These are phyloP conservation scores for Pachyseris speciosa DNA, from an alignment of 64 coral and sea anemone genomes.

Conservation along the genomic window DNA sequence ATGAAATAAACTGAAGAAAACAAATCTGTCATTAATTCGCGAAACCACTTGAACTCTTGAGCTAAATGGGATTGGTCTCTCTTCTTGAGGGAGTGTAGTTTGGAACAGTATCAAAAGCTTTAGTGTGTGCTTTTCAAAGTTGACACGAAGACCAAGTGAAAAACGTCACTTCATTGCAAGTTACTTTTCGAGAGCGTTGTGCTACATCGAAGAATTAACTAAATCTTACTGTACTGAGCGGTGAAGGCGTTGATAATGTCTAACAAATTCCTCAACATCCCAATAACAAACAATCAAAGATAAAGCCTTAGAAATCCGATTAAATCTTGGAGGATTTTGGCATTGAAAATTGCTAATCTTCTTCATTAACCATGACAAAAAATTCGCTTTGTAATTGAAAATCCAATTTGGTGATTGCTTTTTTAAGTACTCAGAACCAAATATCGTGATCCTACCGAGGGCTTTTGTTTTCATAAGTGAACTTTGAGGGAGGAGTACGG, in stretches of 20 bases:
- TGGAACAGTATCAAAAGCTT: background rate
- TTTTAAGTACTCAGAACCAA: background rate
- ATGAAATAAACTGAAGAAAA: background rate
- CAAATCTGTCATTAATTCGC: background rate
- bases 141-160: background rate
- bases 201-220: no score
- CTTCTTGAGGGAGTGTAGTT: background rate
- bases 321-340: background rate
- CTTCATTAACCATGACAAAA: background rate
- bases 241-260: background rate
- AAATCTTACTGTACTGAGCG: background rate
- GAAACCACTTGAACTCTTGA: constrained; percentile 17
- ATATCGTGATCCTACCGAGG: background rate
- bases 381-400: background rate
- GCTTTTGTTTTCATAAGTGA: background rate
- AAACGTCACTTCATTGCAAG: no score
- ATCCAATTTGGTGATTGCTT: background rate
- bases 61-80: background rate
- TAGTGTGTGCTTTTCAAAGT: background rate
- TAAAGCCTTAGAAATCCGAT: constrained; percentile 14
- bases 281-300: constrained; percentile 2
- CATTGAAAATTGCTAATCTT: background rate
- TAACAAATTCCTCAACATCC: background rate
- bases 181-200: no score
- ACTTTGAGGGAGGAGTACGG: background rate